These are phyloP conservation scores for Parazoanthus atlanticus DNA, from an alignment of 92 coral and sea anemone species.

Conservation along the genomic window DNA sequence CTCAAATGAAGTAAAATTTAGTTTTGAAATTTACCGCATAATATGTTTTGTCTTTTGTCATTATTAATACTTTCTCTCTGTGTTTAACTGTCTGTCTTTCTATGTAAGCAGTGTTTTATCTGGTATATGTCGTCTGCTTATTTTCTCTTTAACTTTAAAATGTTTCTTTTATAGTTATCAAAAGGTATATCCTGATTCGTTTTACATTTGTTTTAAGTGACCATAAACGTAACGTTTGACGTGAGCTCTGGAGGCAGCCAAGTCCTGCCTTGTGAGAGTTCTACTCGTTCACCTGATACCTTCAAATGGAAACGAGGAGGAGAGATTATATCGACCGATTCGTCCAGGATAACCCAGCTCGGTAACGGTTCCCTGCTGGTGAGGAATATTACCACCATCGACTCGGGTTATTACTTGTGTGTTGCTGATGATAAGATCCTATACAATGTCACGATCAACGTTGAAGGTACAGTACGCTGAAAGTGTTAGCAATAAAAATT, in stretches of 20 bases:
- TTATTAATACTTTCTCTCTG: neutral
- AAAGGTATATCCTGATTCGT: neutral
- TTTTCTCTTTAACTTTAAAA: neutral
- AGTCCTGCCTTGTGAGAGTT: slow-evolving; percentile 31
- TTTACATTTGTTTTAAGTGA: neutral
- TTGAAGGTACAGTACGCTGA: neutral
- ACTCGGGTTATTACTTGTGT: slow-evolving; percentile 37
- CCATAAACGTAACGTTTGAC: neutral
- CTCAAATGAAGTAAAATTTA: neutral
- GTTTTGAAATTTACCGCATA: neutral
- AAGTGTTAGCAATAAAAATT: neutral
- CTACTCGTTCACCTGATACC: neutral
- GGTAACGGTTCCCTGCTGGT: slow-evolving; percentile 26
- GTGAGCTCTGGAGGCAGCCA: slow-evolving; percentile 16
- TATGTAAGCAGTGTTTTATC: neutral
- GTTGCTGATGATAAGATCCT: neutral
- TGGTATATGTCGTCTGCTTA: neutral
- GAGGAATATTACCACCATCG: slow-evolving; percentile 27
- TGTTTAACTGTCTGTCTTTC: neutral
- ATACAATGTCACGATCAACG: slow-evolving; percentile 28
- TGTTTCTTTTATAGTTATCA: neutral
- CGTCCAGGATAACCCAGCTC: neutral
- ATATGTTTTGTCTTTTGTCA: neutral
- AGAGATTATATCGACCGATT: neutral
- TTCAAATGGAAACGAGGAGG: slow-evolving; percentile 35